Evolutionary conservation across 2,797 vertebrate species (phyloP), one percentile per base, ranked within the genome.

Genomic region (Pagetopsis macropterus): DNA sequence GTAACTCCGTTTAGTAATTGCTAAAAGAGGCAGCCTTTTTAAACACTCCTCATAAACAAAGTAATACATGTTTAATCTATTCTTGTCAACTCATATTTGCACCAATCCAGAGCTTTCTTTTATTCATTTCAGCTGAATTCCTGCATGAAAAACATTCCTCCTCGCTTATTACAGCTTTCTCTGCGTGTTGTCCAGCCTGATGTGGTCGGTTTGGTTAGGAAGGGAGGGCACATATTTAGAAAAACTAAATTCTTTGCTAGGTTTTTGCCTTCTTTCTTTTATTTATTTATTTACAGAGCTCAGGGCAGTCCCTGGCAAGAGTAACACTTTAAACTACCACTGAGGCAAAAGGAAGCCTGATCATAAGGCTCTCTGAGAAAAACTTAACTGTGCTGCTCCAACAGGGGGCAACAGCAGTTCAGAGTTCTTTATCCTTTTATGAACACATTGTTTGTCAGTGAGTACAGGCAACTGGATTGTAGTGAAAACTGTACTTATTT

Each of bases 321-420:
- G 7, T 15, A 31, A 10, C 45, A 19, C 50, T 12, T 17, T 56
- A 11, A 50, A 31, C 49, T 27, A 21, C 14, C 15, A n/a, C 10
- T 1, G 27, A 45, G 27, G 21, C 14, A 55, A 12, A 13, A 67
- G 55, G 37, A 52, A 37, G 2, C 19, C 3, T 41, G 23, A 55
- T 52, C 27, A 52, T 1, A 3, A 11, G 12, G 9, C 55, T 46
- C 31, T 48, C 31, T 75, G 65, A 45, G 49, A 57, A 49, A 21
- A 19, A 1, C 27, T 40, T 7, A 10, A 0, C 57, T 17, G 4
- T 41, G 46, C 9, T 27, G 27, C 44, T 43, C 84, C 82, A 81
- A 57, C 76, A 86, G 80, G 65, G 78, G 82, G 80, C 75, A 56
- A 14, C 13, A 14, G 9, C 59, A 31, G 15, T 41, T 54, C 71